Conservation (phyloP, 2,888 invertebrate genomes). For the Luperina testacea region DNA sequence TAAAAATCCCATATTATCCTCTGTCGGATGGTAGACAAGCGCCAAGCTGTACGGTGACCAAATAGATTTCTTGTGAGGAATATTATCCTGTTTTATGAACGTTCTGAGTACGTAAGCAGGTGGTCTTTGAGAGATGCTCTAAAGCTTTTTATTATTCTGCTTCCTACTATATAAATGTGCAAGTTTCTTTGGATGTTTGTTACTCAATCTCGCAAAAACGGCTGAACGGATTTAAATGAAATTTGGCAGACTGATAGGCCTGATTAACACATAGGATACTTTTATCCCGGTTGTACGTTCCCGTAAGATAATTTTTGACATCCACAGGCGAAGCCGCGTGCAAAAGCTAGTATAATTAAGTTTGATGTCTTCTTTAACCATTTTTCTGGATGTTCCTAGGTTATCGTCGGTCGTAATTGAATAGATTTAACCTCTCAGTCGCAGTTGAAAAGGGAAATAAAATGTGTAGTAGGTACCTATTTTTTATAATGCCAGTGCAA, state of each 20-base stretch:
- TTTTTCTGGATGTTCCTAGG: constrained; percentile 2
- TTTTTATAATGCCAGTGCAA: not conserved
- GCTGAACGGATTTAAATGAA: not conserved
- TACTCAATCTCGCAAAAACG: not conserved
- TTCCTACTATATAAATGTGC: not conserved
- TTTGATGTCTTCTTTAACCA: constrained; percentile 11
- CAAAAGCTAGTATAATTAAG: not conserved
- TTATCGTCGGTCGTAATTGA: not conserved
- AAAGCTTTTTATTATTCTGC: constrained; percentile 7
- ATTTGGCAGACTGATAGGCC: no score
- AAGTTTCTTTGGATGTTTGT: not conserved
- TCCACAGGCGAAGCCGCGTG: no score
- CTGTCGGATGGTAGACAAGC: constrained; percentile 77
- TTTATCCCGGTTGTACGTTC: no score
- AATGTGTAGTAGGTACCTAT: not conserved
- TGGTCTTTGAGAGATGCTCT: constrained; percentile 25
- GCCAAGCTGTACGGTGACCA: constrained; percentile 71
- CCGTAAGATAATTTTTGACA: no score
- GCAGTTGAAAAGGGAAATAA: not conserved
- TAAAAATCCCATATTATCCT: constrained; percentile 84
- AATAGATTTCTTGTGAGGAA: constrained; percentile 46
- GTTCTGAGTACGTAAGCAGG: constrained; percentile 37
- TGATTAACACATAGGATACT: no score
- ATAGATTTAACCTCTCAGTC: not conserved
- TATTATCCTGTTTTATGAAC: constrained; percentile 61